phyloP scores from a whole-genome alignment of 1,140 invertebrate species.

The Heterodera schachtii region DNA sequence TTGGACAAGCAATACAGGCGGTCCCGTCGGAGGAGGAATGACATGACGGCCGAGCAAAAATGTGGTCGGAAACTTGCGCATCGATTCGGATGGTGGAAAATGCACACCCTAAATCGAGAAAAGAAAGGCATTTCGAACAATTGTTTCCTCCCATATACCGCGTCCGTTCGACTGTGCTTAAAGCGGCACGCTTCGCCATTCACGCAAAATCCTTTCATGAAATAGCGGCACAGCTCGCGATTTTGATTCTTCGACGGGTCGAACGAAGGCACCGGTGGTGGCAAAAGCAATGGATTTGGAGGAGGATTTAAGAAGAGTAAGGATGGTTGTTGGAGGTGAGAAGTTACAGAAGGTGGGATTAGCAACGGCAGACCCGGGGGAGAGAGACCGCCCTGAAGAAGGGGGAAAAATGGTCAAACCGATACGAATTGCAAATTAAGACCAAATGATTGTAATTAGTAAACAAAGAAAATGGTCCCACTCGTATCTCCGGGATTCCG shows the following conservation, averaged over 20 bases:
- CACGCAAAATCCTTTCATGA: constrained; percentile 16
- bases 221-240: constrained; percentile 21
- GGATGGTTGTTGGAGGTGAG: background rate
- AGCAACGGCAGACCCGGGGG: background rate
- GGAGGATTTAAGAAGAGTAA: background rate
- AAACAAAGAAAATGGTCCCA: background rate
- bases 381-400: background rate
- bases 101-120: background rate
- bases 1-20: constrained; percentile 7
- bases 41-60: background rate
- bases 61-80: background rate
- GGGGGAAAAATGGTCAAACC: background rate
- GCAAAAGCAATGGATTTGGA: background rate
- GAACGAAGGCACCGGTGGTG: background rate
- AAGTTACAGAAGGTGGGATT: background rate
- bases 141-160: background rate
- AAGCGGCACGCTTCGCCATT: constrained; percentile 32
- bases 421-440: background rate
- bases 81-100: background rate
- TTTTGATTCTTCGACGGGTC: background rate
- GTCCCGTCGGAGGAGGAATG: constrained; percentile 25
- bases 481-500: background rate
- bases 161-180: background rate
- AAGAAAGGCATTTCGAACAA: too few relatives aligned
- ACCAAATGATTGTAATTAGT: too few relatives aligned